Evolutionary conservation across 53 echinoderm and acorn worm species (phyloP), one percentile per base, ranked within the genome.

Genomic region (Echinarachnius parma): DNA sequence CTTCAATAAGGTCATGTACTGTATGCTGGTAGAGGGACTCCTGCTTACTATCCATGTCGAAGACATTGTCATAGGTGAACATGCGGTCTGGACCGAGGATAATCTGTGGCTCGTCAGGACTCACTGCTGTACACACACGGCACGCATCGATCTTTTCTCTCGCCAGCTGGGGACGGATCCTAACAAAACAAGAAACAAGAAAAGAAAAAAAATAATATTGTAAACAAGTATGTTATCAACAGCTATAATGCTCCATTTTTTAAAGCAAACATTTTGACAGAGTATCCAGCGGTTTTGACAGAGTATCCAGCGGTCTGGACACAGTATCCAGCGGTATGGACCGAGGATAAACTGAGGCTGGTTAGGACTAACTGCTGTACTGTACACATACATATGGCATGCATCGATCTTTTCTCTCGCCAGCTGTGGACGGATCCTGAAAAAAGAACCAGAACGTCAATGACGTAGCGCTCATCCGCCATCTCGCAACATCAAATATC

Each of bases 31-130:
- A 93, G 34, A 93, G 71, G 29, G 44, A 22, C 0, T 89, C 63
- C 60, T 93, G 93, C 36, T 62, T 49, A 53, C 93, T 89, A 42
- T 89, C 86, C 69, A 93, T 60, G 66, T 89, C 89, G 80, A 93
- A 93, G 8, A 93, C 89, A 78, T 83, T 48, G 81, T 93, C 94
- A 75, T 90, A 93, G 56, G 94, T 93, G 78, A 93, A 93, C 47
- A 82, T 79, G 18, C 88, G 75, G 74, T 89, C 94, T 25, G 82
- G 86, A 47, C 94, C 94, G 21, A 93, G 70, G 24, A 77, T 78
- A 60, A 93, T 69, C 81, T 93, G 94, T 16, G 71, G 74, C 25
- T 82, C 34, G 21, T 66, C 90, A 19, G 90, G 86, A 46, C 80
- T 86, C 32, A 93, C 90, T 7, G 89, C 78, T 31, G 90, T 90